Conservation (phyloP, 2,888 invertebrate species). For the Drosophila hawaiiensis region DNA sequence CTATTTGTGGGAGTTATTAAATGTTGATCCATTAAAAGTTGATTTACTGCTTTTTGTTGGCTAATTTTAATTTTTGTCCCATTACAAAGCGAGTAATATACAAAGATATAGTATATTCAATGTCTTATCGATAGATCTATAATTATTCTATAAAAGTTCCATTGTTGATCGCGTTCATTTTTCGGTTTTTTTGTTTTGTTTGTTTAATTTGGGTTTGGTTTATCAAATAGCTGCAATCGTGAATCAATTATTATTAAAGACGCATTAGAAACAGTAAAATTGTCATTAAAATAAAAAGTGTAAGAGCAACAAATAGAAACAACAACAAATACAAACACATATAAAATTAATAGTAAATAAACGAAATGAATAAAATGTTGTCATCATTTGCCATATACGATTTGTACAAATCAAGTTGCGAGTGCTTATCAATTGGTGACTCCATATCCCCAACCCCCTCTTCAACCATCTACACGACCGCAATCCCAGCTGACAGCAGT, state of each 20-base stretch:
- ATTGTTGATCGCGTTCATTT: conserved; percentile 16
- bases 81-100: background rate
- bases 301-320: background rate
- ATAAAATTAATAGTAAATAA: conserved; percentile 12
- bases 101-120: background rate
- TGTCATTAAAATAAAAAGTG: conserved; percentile 55
- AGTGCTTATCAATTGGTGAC: conserved; percentile 59
- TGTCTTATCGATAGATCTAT: conserved; percentile 2
- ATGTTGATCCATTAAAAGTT: background rate
- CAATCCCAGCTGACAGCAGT: background rate
- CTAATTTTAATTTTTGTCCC: background rate
- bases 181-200: conserved; percentile 47
- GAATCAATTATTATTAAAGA: conserved; percentile 77
- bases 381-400: conserved; percentile 60
- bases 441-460: conserved; percentile 14
- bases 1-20: background rate
- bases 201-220: conserved; percentile 36
- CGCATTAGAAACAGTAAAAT: conserved; percentile 77
- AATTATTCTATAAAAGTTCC: background rate
- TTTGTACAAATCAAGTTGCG: conserved; percentile 53
- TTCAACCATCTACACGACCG: background rate
- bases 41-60: background rate
- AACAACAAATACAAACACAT: background rate
- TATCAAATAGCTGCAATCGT: conserved; percentile 65
- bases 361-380: conserved; percentile 59